Percentiles rank a stretch among this genome's conserved stretches.
These are phyloP conservation scores for Uria lomvia DNA, from an alignment of 2,113 vertebrate species.

Conservation along the genomic window DNA sequence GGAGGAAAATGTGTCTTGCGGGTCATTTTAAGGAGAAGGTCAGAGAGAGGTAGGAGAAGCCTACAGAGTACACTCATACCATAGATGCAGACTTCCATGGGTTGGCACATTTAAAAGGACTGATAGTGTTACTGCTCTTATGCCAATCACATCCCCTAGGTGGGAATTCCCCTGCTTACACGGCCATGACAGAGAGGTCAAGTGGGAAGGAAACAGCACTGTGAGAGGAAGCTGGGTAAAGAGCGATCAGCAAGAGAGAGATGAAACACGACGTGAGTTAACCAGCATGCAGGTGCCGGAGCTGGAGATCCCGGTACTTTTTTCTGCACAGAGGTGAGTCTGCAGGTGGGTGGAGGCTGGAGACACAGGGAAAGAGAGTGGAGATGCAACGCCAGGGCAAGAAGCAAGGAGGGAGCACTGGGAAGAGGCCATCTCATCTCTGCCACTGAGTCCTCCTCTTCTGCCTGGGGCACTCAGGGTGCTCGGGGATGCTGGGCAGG, in stretches of 20 bases:
- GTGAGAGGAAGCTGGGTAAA: not conserved
- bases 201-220: not conserved
- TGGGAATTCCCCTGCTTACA: not conserved
- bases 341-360: not conserved
- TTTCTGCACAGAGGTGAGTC: not conserved
- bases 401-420: not conserved
- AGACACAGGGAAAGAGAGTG: not conserved
- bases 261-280: rapidly evolving
- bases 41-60: not conserved
- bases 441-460: not conserved
- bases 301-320: not conserved
- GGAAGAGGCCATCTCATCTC: not conserved
- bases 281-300: not conserved
- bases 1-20: not conserved
- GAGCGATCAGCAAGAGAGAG: not conserved
- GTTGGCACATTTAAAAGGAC: not conserved
- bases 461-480: not conserved
- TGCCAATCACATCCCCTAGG: not conserved
- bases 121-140: not conserved
- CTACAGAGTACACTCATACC: not conserved
- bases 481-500: not conserved
- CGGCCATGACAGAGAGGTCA: not conserved
- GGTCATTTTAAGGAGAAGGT: not conserved
- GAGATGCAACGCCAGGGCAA: not conserved
- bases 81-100: not conserved